Conservation (phyloP, 92 coral and sea anemone genomes). For the Porites evermanni region DNA sequence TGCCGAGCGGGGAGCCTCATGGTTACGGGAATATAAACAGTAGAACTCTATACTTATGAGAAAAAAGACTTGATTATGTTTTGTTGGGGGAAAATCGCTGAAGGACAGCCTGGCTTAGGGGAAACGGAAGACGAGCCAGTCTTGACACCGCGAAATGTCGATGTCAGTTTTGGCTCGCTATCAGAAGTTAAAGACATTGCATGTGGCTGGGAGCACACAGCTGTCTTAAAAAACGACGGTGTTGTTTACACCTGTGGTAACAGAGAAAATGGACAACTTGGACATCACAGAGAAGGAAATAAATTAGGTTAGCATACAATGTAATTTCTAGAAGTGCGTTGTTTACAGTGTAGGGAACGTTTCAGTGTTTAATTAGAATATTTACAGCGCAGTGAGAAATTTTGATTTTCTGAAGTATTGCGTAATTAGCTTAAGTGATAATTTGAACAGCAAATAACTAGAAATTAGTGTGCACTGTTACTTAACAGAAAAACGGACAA, state of each 20-base stretch:
- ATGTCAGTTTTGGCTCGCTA: conserved; percentile 49
- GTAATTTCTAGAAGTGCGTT: not conserved
- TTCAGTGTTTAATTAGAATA: not conserved
- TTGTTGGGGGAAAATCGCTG: conserved; percentile 85
- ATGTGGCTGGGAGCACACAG: conserved; percentile 95
- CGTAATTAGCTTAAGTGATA: too few species aligned
- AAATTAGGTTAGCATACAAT: conserved; percentile 66
- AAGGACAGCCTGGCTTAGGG: conserved; percentile 85
- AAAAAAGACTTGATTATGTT: conserved; percentile 21
- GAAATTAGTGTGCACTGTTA: too few species aligned
- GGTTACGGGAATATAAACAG: too few species aligned
- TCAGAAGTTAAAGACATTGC: conserved; percentile 58
- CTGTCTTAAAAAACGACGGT: conserved; percentile 80
- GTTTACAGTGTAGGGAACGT: not conserved
- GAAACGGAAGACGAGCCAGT: conserved; percentile 72
- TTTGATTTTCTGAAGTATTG: too few species aligned
- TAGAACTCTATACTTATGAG: too few species aligned
- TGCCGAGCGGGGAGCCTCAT: too few species aligned
- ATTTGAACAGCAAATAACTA: too few species aligned
- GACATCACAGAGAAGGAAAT: conserved; percentile 68
- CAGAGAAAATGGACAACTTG: conserved; percentile 93
- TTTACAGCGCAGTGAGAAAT: not conserved
- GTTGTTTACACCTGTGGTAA: conserved; percentile 90
- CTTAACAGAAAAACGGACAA: too few species aligned
- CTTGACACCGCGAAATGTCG: conserved; percentile 65